Base-by-base conservation (phyloP, 2,113 vertebrate species). In the Alexandromys fortis region DNA sequence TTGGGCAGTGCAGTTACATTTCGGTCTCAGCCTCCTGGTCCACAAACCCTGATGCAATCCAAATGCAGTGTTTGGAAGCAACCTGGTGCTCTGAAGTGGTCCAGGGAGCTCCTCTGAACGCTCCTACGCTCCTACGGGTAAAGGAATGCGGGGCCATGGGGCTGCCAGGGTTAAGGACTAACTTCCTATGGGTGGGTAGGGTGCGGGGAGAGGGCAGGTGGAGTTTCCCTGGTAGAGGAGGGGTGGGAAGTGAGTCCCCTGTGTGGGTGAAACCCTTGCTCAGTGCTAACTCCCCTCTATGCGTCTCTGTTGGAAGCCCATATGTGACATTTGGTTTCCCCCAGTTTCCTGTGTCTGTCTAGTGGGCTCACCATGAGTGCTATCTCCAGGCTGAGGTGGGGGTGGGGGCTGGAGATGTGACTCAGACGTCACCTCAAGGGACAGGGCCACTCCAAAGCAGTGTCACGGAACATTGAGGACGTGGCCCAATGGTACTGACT, bases 291-390 rank as follows among this genome's bases (percentile, higher is more conserved):
- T 73, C 26, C 3, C 1, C 24, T n/a, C 30, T 63, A 16, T 55
- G 24, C 28, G 7, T 70, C n/a, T 75, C 11, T 35, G 83, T 58
- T 61, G 28, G 52, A n/a, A 70, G 42, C 6, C 0, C 72, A 21
- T 42, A 22, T 33, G 87, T 94, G 82, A 86, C 86, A 77, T 89
- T 90, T 94, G 52, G 55, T 65, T 95, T 90, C 45, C 17, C 42
- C 81, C 73, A 73, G 79, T 77, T 95, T 96, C 94, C 87, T 90
- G 58, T 86, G 94, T 67, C 91, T 83, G 83, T 86, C 38, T 65
- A 38, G 79, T 35, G 26, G 58, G 63, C 38, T 52, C 73, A 38
- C 0, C 1, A 21, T 0, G 7, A n/a, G 19, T 4, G 35, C 61
- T 38, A 70, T 42, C 67, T 82, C 68, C 2, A 52, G 75, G 75